Evolutionary conservation across 2,888 invertebrate species (phyloP), one percentile per base, ranked within the genome.

Genomic region (Ormyrus pomaceus): DNA sequence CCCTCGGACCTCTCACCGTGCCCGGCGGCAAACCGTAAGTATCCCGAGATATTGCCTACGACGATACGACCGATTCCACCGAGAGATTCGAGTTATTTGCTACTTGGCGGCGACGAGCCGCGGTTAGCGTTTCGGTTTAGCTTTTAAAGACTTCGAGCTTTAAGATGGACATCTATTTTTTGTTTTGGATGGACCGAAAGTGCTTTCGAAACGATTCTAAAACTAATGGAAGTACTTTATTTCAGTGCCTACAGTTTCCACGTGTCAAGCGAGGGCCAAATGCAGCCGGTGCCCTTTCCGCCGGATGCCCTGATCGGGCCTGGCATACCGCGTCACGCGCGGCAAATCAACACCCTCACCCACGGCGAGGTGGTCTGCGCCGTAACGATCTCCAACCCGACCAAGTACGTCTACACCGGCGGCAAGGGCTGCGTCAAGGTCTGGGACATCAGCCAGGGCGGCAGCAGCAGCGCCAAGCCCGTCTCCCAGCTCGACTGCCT

Each of bases 291-390:
- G 86, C 97, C 97, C 80, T 98, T 98, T 92, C 98, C 98, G 50
- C 95, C 96, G 46, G 98, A 99, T 91, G 98, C 98, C 82, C 93
- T 98, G 82, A 95, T 97, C 89, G 97, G 97, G 45, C 96, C 97
- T 55, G 98, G 98, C 82, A 97, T 98, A 86, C 98, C 98, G 61
- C 93, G 97, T 79, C 97, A 97, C 91, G 97, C 98, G 77, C 94
- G 97, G 62, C 97, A 97, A 91, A 96, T 97, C 87, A 97, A 97
- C 91, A 98, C 97, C 11, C 93, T 99, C 82, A 95, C 95, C 83
- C 98, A 99, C 91, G 98, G 98, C 51, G 98, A 99, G 91, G 98
- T 98, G 77, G 98, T 98, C 48, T 98, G 98, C 91, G 98, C 98
- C 56, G 99, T 99, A 70, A 98, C 98, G 80, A 98, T 99, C 87